phyloP scores from a whole-genome alignment of 2,797 vertebrate genomes.

The Scomberomorus guttatus region DNA sequence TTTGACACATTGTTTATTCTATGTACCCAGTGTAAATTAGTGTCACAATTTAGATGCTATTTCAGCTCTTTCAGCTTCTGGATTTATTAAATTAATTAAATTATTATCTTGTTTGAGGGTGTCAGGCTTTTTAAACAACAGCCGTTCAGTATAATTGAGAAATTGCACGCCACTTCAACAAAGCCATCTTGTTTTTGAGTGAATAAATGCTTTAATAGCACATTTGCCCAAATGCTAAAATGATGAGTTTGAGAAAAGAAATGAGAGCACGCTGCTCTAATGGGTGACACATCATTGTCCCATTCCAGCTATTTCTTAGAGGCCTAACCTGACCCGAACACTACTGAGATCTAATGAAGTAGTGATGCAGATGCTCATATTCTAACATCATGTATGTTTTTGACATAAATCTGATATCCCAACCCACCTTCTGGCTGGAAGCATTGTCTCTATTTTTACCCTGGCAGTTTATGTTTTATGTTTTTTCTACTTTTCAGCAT shows the following conservation, averaged over 20 bases:
- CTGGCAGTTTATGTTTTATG: neutral
- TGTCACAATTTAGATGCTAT: constrained; percentile 24
- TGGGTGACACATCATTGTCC: constrained; percentile 37
- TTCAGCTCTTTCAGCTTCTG: neutral
- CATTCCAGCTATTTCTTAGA: constrained; percentile 33
- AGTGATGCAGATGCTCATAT: constrained; percentile 35
- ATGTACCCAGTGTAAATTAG: constrained; percentile 36
- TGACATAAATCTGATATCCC: constrained; percentile 16
- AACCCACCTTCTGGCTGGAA: constrained; percentile 4
- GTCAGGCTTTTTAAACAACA: constrained; percentile 1
- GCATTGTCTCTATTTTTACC: neutral
- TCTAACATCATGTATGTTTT: constrained; percentile 40
- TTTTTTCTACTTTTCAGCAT: neutral
- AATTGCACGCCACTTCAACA: neutral
- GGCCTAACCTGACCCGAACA: constrained; percentile 42
- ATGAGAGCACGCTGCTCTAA: constrained; percentile 13
- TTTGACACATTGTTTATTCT: constrained; percentile 53
- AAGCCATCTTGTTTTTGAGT: neutral
- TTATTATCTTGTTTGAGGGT: neutral
- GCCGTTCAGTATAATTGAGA: neutral
- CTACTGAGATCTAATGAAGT: neutral
- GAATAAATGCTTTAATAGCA: constrained; percentile 5
- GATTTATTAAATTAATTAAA: neutral
- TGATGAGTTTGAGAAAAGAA: constrained; percentile 19
- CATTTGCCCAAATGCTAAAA: neutral